These are phyloP conservation scores for Andrena cerasifolii DNA, from an alignment of 1,140 invertebrate species.

Conservation along the genomic window DNA sequence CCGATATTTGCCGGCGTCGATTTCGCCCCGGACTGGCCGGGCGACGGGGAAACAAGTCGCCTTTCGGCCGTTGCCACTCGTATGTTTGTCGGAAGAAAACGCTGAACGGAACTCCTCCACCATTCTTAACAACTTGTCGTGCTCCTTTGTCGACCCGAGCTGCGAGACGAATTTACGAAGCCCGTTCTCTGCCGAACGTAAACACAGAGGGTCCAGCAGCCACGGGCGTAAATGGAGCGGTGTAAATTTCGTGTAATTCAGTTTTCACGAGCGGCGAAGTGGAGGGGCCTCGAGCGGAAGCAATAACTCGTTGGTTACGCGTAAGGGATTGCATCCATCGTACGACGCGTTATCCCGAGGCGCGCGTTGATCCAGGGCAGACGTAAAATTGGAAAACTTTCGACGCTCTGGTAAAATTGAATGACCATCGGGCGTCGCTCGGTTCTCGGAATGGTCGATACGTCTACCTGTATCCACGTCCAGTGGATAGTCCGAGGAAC, in stretches of 20 bases:
- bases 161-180: background rate
- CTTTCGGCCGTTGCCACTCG: conserved; percentile 4
- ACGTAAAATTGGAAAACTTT: conserved; percentile 43
- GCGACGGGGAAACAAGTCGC: conserved; percentile 19
- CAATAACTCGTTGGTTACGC: too few relatives aligned
- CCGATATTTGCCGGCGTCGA: conserved; percentile 20
- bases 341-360: too few relatives aligned
- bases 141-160: too few relatives aligned
- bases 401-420: conserved; percentile 22
- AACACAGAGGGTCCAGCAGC: background rate
- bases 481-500: background rate
- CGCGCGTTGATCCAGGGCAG: background rate
- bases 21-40: background rate
- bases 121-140: background rate
- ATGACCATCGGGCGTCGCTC: conserved; percentile 18
- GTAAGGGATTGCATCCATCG: too few relatives aligned
- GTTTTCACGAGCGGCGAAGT: too few relatives aligned
- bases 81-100: background rate
- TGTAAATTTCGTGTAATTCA: too few relatives aligned
- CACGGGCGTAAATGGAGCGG: background rate
- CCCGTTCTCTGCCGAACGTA: background rate
- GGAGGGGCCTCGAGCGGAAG: too few relatives aligned
- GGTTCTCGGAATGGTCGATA: background rate
- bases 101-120: background rate
- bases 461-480: background rate